These are phyloP conservation scores for Jaculus jaculus DNA, from an alignment of 2,113 vertebrate species.

Conservation along the genomic window DNA sequence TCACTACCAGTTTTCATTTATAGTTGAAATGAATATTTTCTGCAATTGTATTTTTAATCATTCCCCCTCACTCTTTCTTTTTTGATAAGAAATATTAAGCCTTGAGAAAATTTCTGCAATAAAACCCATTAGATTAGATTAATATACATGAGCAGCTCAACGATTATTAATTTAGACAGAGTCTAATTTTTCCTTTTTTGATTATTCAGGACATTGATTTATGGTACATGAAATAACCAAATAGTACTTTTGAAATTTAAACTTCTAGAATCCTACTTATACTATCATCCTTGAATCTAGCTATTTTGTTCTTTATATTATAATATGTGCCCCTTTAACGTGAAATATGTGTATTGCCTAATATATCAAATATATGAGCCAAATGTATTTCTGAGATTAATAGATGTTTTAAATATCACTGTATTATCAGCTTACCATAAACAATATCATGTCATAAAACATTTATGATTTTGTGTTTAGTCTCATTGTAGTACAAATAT, in stretches of 20 bases:
- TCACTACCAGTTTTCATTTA: conserved; percentile 80
- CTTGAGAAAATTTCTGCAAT: conserved; percentile 77
- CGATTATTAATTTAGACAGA: conserved; percentile 72
- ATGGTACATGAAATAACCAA: conserved; percentile 59
- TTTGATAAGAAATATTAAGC: conserved; percentile 73
- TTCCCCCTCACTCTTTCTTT: conserved; percentile 67
- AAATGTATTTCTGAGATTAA: conserved; percentile 18
- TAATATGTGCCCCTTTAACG: conserved; percentile 26
- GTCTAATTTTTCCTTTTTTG: conserved; percentile 73
- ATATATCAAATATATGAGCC: background rate
- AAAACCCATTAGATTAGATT: conserved; percentile 70
- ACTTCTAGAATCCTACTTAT: conserved; percentile 31
- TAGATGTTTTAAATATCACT: background rate
- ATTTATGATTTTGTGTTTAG: background rate
- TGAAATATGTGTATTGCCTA: background rate
- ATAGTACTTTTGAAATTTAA: conserved; percentile 52
- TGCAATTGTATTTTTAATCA: conserved; percentile 82
- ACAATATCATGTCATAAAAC: background rate
- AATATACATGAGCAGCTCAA: conserved; percentile 63
- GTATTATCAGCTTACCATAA: background rate
- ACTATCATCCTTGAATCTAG: background rate
- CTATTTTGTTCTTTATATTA: conserved; percentile 39
- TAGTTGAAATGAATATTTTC: conserved; percentile 79
- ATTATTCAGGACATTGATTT: conserved; percentile 68
- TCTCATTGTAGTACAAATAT: background rate